Evolutionary conservation across 2,888 invertebrate genomes (phyloP).

Genomic region (Tromatobia lineatoria): DNA sequence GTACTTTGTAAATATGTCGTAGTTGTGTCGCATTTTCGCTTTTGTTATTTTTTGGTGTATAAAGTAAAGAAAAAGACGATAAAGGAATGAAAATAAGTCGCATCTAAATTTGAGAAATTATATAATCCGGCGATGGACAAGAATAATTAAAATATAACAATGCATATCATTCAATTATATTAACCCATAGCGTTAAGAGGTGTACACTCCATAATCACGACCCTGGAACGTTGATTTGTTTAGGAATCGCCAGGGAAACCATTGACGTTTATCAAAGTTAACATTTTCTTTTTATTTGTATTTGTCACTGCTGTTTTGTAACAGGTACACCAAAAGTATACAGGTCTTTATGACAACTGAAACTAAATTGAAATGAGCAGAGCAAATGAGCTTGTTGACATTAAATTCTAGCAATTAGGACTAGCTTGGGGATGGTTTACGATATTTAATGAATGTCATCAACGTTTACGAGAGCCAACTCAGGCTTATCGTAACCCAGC

Average conservation of each 20-base stretch:
- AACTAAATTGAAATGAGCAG: constrained; percentile 21
- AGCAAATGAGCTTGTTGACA: constrained; percentile 18
- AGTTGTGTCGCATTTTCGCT: constrained; percentile 79
- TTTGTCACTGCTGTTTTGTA: constrained; percentile 55
- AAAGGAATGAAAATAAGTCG: constrained; percentile 50
- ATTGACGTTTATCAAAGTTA: constrained; percentile 14
- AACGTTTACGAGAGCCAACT: constrained; percentile 93
- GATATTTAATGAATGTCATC: constrained; percentile 88
- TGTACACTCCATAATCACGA: constrained; percentile 1
- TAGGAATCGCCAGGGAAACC: background rate
- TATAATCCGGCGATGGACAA: constrained; percentile 72
- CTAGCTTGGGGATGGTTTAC: constrained; percentile 52
- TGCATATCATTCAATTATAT: constrained; percentile 74
- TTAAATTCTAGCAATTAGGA: constrained; percentile 50
- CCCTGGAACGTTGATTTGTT: background rate
- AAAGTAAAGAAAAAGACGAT: constrained; percentile 66
- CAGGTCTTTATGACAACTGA: constrained; percentile 12
- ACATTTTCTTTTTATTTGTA: constrained; percentile 64
- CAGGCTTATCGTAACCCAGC: constrained; percentile 98
- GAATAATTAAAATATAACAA: constrained; percentile 78
- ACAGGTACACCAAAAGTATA: constrained; percentile 55
- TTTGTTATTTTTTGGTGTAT: constrained; percentile 81
- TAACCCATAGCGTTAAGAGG: constrained; percentile 34
- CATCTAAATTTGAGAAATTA: constrained; percentile 75
- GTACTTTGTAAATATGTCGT: constrained; percentile 83